Conservation (phyloP, 2,797 vertebrate genomes). For the Pangasius sanitwongsei region DNA sequence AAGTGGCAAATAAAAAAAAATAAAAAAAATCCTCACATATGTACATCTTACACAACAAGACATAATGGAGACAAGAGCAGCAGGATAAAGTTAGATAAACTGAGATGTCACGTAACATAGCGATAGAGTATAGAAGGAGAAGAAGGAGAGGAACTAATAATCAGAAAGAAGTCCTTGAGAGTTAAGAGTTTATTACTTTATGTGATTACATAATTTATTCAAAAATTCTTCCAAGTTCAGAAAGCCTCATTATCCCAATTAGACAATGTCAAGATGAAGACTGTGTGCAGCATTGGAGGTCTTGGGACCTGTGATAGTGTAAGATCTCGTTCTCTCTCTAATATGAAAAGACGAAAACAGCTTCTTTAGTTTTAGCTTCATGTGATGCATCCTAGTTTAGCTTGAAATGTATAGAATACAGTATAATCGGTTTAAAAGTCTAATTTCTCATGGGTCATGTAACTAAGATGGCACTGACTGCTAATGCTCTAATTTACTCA, state of each 20-base stretch:
- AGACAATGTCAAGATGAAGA: background rate
- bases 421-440: constrained; percentile 59
- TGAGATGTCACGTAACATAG: background rate
- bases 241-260: constrained; percentile 13
- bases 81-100: background rate
- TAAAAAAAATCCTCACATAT: background rate
- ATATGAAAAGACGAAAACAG: background rate
- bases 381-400: constrained; percentile 60
- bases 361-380: constrained; percentile 61
- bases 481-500: background rate
- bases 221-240: background rate
- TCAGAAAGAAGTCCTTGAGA: background rate
- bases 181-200: background rate
- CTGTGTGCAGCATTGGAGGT: background rate
- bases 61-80: background rate
- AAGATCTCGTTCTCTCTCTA: background rate
- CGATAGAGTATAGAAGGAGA: background rate
- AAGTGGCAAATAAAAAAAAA: background rate
- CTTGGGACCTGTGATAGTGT: background rate
- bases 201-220: background rate
- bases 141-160: background rate
- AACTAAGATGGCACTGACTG: constrained; percentile 24
- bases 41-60: background rate
- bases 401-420: constrained; percentile 41
- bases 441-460: constrained; percentile 52